These are phyloP conservation scores for Actinia equina DNA, from an alignment of 64 coral and sea anemone genomes.

Conservation along the genomic window DNA sequence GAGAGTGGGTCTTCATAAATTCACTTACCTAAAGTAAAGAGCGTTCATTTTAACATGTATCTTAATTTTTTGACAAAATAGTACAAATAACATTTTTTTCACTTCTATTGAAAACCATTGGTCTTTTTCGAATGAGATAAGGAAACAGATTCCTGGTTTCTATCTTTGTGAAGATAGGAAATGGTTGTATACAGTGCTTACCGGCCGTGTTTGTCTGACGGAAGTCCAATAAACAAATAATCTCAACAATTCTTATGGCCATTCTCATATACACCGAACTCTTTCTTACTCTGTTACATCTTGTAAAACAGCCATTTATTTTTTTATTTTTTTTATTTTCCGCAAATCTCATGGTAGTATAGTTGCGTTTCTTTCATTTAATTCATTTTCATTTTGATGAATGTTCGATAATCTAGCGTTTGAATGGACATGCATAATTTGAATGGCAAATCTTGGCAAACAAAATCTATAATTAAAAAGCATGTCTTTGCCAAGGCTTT, in stretches of 20 bases:
- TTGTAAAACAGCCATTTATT: background rate
- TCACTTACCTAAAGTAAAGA: too few species aligned
- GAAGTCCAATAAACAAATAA: slow-evolving; percentile 1
- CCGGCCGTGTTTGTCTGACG: background rate
- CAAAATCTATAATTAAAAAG: background rate
- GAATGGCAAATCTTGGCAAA: background rate
- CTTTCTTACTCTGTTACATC: background rate
- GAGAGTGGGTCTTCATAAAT: too few species aligned
- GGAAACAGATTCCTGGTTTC: background rate
- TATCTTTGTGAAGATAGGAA: background rate
- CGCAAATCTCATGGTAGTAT: too few species aligned
- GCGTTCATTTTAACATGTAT: too few species aligned
- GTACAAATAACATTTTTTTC: too few species aligned
- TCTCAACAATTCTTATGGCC: background rate
- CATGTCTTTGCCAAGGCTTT: background rate
- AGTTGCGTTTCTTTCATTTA: background rate
- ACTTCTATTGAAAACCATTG: too few species aligned
- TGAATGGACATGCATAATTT: background rate
- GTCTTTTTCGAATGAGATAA: background rate
- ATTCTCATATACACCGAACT: background rate
- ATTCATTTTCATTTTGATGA: background rate
- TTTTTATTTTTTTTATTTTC: background rate
- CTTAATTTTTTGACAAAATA: too few species aligned
- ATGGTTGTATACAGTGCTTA: background rate
- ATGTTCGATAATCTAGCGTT: background rate